A percentile compares a stretch with the other conserved stretches of the same genome.
Evolutionary conservation across 2,797 vertebrate species (phyloP).

Genomic region (Chiroxiphia lanceolata): DNA sequence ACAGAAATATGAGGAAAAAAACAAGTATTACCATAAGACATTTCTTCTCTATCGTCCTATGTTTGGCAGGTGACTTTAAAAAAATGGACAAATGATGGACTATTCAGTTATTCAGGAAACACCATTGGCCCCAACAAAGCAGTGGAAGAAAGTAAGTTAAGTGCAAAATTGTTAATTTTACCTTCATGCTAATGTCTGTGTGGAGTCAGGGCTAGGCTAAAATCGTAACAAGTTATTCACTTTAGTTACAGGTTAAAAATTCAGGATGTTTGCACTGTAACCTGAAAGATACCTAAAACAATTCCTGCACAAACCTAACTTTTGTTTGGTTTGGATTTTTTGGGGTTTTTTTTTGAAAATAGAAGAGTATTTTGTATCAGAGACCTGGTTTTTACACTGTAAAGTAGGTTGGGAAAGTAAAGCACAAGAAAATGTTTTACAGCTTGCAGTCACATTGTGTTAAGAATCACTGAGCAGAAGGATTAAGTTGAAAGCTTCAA

Average conservation of each 20-base stretch:
- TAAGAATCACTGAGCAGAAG: neutral
- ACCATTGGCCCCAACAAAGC: neutral
- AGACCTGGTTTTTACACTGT: neutral
- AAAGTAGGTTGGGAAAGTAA: neutral
- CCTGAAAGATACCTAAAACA: neutral
- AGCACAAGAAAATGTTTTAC: neutral
- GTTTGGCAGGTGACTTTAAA: neutral
- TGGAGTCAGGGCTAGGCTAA: neutral
- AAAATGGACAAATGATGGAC: neutral
- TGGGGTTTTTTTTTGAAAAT: neutral
- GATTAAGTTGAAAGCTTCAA: neutral
- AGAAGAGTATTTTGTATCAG: neutral
- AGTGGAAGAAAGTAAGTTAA: neutral
- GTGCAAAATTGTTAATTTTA: neutral
- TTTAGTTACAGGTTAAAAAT: neutral
- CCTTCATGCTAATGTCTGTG: neutral
- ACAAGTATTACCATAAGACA: neutral
- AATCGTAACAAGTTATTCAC: neutral
- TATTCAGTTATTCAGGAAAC: neutral
- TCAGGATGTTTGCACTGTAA: neutral
- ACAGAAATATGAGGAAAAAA: neutral
- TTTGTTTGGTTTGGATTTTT: neutral
- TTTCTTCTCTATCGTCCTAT: neutral
- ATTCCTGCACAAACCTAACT: neutral
- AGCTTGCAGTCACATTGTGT: neutral